Conservation (phyloP, 2,888 invertebrate genomes). For the Lumbricus terrestris region DNA sequence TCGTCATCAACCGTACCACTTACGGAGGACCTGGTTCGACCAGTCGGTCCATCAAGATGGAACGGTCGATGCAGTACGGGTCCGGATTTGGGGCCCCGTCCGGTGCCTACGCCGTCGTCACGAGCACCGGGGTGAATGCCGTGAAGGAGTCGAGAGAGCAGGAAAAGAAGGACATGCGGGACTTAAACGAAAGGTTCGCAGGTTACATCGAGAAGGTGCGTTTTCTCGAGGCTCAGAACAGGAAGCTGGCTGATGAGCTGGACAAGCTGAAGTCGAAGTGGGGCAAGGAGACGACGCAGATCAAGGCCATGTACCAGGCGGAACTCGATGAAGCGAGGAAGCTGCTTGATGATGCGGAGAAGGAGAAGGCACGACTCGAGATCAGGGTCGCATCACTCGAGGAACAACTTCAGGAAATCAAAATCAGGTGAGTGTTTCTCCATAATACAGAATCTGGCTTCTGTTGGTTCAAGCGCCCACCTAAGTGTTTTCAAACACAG, state of each 20-base stretch:
- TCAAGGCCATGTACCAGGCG: constrained; percentile 61
- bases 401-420: constrained; percentile 58
- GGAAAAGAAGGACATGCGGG: constrained; percentile 63
- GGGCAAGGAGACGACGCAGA: constrained; percentile 49
- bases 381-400: constrained; percentile 59
- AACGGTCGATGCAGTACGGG: constrained; percentile 4
- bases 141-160: constrained; percentile 59
- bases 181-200: constrained; percentile 63
- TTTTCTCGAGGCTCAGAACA: constrained; percentile 60
- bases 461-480: no score
- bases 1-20: constrained; percentile 32
- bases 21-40: neutral
- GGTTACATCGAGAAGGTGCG: constrained; percentile 62
- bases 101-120: constrained; percentile 47
- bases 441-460: neutral
- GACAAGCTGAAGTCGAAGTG: constrained; percentile 50
- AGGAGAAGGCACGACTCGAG: constrained; percentile 62
- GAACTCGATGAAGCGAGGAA: constrained; percentile 61
- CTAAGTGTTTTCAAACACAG: neutral
- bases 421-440: constrained; percentile 44
- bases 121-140: constrained; percentile 53
- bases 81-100: constrained; percentile 27
- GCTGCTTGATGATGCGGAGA: constrained; percentile 61
- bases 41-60: constrained; percentile 31
- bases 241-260: constrained; percentile 56